Evolutionary conservation across 2,113 vertebrate species (phyloP).

Genomic region (Rhinoptilus africanus): DNA sequence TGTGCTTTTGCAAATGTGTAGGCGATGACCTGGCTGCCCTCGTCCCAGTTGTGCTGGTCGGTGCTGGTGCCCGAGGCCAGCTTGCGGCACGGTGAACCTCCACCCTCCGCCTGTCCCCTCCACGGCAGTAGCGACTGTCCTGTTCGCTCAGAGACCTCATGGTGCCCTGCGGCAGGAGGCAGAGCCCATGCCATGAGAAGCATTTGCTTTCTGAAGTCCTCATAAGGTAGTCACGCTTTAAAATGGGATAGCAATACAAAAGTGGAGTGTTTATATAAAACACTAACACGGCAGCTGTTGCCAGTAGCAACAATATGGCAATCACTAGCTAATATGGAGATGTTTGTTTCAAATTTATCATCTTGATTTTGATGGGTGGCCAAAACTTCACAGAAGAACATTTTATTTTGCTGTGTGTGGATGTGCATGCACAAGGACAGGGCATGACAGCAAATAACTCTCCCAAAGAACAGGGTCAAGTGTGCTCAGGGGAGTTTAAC

Average conservation of each 20-base stretch:
- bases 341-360: slow-evolving; percentile 47
- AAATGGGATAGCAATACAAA: not conserved
- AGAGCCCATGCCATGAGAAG: not conserved
- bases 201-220: slow-evolving; percentile 1
- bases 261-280: slow-evolving; percentile 38
- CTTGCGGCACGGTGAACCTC: accelerated
- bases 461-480: not conserved
- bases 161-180: not conserved
- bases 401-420: slow-evolving; percentile 43
- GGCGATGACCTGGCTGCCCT: not conserved
- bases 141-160: not conserved
- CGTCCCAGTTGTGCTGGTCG: accelerated
- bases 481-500: not conserved
- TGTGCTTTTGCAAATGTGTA: not conserved
- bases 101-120: accelerated
- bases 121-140: accelerated
- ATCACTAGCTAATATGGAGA: slow-evolving; percentile 51
- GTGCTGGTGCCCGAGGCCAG: accelerated
- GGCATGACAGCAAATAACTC: not conserved
- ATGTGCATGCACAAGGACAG: not conserved
- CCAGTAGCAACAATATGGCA: slow-evolving; percentile 49
- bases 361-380: slow-evolving; percentile 42
- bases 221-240: slow-evolving; percentile 1
- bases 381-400: slow-evolving; percentile 34
- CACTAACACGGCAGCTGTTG: slow-evolving; percentile 30